Percentiles rank a stretch among this genome's conserved stretches.
These are phyloP conservation scores for Xestia c-nigrum DNA, from an alignment of 2,888 invertebrate genomes.

Conservation along the genomic window DNA sequence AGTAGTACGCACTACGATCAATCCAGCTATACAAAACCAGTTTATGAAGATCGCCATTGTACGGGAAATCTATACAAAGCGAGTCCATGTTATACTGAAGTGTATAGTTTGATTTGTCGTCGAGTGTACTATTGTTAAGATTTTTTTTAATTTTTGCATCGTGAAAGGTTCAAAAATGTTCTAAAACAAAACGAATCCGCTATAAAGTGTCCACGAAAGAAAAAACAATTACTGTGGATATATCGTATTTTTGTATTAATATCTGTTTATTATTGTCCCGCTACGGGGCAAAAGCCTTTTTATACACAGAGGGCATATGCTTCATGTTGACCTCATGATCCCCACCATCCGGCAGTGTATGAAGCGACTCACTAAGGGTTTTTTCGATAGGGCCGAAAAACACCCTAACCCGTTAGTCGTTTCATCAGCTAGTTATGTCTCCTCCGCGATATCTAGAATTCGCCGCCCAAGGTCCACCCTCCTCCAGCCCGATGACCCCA, in stretches of 20 bases:
- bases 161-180: conserved; percentile 8
- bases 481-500: no score
- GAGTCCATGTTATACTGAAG: no score
- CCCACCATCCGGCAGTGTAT: no score
- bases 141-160: conserved; percentile 13
- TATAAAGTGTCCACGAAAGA: not conserved
- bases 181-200: not conserved
- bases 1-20: not conserved
- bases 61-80: not conserved
- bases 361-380: no score
- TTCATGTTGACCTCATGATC: no score
- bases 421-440: no score
- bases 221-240: no score
- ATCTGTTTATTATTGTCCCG: not conserved
- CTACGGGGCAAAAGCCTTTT: not conserved
- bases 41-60: not conserved
- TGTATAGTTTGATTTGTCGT: no score
- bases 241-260: not conserved
- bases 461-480: no score
- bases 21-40: not conserved
- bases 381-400: no score
- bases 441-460: no score
- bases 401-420: no score
- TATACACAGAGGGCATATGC: not conserved
- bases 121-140: not conserved